Evolutionary conservation across 2,113 vertebrate genomes (phyloP), one percentile per base, ranked within the genome.

Genomic region (Osmerus mordax): DNA sequence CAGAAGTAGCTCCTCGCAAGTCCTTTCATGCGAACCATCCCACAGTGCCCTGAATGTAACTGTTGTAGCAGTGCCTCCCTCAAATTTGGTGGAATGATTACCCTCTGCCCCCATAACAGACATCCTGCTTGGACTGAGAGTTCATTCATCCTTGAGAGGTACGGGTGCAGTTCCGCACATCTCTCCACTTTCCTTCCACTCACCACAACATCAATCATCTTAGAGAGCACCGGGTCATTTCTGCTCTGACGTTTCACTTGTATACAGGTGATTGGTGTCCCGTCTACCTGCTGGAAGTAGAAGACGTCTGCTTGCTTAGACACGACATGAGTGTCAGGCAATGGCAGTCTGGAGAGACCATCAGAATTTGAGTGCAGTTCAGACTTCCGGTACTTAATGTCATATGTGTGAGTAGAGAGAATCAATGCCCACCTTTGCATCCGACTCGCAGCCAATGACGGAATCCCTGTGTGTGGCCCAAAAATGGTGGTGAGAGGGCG

Each of bases 301-400:
- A 79, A 79, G 3, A 78, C 67, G 62, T 36, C 62, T 13, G 14
- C 62, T 13, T 25, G 25, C 25, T 25, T 3, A 25, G 25, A 25
- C 25, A 25, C 3, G 25, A 2, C 25, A 28, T 32, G 2, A 21
- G 12, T 3, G 18, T 58, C 53, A 0, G 55, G 68, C 25, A 25
- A 25, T 25, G 25, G 25, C 25, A 25, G 25, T 25, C 25, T 25
- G 25, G 25, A 25, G 25, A 25, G 25, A 25, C 25, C 25, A 25
- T 25, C 25, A 25, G 25, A 1, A 25, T 25, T 25, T 25, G 25
- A 21, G 28, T 78, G 60, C 4, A 21, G 25, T 7, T 70, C 72
- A 28, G 25, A 19, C 62, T 76, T 86, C 54, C 51, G 80, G 55
- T 78, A 71, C 61, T 81, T 81, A 58, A 84, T 87, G 82, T 72